These are phyloP conservation scores for Ochropacha duplaris DNA, from an alignment of 2,888 invertebrate species.

Conservation along the genomic window DNA sequence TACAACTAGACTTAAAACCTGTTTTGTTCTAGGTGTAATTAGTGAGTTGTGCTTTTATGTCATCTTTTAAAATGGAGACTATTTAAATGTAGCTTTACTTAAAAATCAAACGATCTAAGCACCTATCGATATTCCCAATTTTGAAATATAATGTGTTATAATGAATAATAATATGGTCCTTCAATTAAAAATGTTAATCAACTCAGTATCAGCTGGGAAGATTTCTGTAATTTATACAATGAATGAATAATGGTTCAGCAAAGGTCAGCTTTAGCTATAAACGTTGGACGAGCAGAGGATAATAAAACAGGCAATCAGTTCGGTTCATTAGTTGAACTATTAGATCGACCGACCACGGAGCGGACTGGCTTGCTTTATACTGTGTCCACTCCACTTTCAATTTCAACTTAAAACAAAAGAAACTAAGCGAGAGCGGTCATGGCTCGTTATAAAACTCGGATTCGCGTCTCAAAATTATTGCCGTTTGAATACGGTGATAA, in stretches of 20 bases:
- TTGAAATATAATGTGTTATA: background rate
- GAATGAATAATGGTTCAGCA: conserved; percentile 32
- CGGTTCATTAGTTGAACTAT: conserved; percentile 31
- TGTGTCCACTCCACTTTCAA: conserved; percentile 1
- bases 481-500: background rate
- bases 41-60: background rate
- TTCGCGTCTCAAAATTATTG: background rate
- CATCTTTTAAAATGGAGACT: background rate
- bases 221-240: conserved; percentile 32
- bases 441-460: background rate
- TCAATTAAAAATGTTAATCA: background rate
- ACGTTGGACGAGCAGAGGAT: conserved; percentile 27
- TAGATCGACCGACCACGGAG: conserved; percentile 9
- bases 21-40: conserved; percentile 2
- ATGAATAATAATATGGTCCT: background rate
- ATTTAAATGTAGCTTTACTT: background rate
- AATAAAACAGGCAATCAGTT: conserved; percentile 43
- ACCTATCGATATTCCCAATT: no score
- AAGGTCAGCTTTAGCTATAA: conserved; percentile 38
- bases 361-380: background rate
- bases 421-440: background rate
- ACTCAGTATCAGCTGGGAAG: conserved; percentile 8
- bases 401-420: background rate
- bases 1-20: background rate
- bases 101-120: no score